Base-by-base conservation (phyloP, 1,140 invertebrate species). In the Stegodyphus mimosarum region DNA sequence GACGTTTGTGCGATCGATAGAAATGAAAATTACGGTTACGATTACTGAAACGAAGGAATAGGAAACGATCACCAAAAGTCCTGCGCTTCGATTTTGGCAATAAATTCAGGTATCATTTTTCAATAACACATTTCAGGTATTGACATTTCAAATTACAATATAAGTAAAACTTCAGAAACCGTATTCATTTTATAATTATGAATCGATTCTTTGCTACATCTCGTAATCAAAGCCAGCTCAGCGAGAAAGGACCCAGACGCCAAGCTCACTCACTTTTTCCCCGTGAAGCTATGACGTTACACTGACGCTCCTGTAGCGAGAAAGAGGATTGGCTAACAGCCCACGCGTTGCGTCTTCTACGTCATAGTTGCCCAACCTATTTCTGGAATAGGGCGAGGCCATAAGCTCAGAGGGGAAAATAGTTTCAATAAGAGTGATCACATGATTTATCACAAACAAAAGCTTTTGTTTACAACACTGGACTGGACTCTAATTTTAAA, bases 311-410 rank as follows among this genome's bases (percentile, higher is more conserved):
- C 17, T 49, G n/a, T 66, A 84, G 11, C 4, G 15, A 7, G 49
- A 48, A 50, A 33, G 50, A 18, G 50, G 72, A 84, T 84, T 84
- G 81, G 81, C 15, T 33, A 17, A 1, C 9, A 5, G 6, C 11
- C 17, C 81, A 71, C 72, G 81, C 81, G 81, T 76, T 84, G 81
- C 81, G 81, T 75, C 81, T 64, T 0, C 64, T 64, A 75, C 81
- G 72, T 75, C 63, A 75, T 18, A 67, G 60, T 9, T 15, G 18
- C n/a, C 48, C 49, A 64, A 55, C 55, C 71, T 66, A 49, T 51
- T 69, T 69, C 51, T 17, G 70, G 6, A 13, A 49, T 48, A 51
- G 79, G 60, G 49, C 64, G 64, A 67, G 17, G 17, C 5, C 64
- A 67, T 17, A 17, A n/a, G 17, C 7, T 7, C 10, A 67, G 64